Evolutionary conservation across 2,797 vertebrate species (phyloP), one percentile per base, ranked within the genome.

Genomic region (Tenualosa ilisha): DNA sequence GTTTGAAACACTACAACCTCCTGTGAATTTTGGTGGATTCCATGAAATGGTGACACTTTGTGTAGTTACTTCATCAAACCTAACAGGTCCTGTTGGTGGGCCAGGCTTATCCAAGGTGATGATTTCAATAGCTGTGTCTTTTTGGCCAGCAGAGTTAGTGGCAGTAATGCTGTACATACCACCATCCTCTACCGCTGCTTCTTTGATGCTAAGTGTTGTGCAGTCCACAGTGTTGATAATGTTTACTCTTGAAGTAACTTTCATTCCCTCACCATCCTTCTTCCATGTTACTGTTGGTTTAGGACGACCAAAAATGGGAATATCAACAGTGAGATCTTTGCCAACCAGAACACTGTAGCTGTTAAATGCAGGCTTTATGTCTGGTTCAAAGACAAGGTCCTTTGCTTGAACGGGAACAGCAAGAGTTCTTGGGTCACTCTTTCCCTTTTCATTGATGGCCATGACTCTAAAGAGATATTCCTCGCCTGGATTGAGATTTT

Each of bases 371-470:
- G 98, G 98, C 92, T 95, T 96, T 86, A 99, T 92, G 93, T 99
- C 98, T 89, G 98, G 98, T 88, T 98, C 97, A 92, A 98, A 97
- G 75, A 99, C 97, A 81, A 99, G 94, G 90, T 99, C 97, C 93
- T 99, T 99, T 89, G 98, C 96, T 93, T 97, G 95, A 86, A 99
- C 94, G 90, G 97, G 97, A 89, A 98, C 97, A 65, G 98, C 96
- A 89, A 99, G 98, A 6, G 96, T 95, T 93, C 96, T 97, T 82
- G 98, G 98, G 88, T 99, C 98, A 92, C 98, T 99, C 91, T 96
- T 98, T 83, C 98, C 98, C 89, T 99, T 99, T 91, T 99, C 98
- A 91, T 99, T 99, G 83, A 99, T 93, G 89, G 98, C 98, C 93
- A 96, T 95, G 84, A 99, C 95, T 96, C 97, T 97, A 85, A 99